A percentile compares a stretch with the other conserved stretches of the same genome.
phyloP scores from a whole-genome alignment of 2,113 vertebrate species.

The Montifringilla adamsi region DNA sequence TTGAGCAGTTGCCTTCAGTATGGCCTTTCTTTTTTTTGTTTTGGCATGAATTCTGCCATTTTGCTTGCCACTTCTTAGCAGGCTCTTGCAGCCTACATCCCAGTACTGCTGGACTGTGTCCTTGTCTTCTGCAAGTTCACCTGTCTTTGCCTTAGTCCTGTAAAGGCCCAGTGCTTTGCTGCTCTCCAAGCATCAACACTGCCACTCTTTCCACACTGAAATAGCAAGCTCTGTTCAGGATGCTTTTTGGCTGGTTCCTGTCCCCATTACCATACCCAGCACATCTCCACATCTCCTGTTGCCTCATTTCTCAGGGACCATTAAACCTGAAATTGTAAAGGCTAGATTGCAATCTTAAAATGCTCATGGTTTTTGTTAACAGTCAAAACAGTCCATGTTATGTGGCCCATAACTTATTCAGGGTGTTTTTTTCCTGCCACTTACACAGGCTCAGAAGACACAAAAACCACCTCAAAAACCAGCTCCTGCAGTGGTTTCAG shows the following conservation, averaged over 20 bases:
- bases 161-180: background rate
- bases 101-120: background rate
- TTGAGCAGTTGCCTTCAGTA: background rate
- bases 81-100: background rate
- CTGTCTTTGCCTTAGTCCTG: background rate
- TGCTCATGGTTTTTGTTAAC: background rate
- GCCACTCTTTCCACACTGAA: background rate
- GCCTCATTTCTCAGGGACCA: background rate
- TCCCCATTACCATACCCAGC: background rate
- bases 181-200: background rate
- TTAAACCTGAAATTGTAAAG: background rate
- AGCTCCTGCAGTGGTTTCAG: constrained; percentile 83
- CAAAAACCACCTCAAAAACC: constrained; percentile 95
- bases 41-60: background rate
- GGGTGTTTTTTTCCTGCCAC: background rate
- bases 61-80: background rate
- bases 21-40: background rate
- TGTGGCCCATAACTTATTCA: background rate
- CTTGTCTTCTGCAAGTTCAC: background rate
- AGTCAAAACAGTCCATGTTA: background rate
- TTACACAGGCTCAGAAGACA: constrained; percentile 87
- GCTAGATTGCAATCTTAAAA: background rate
- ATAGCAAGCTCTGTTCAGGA: background rate
- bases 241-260: background rate
- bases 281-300: background rate